A percentile compares a stretch with the other conserved stretches of the same genome.
phyloP scores from a whole-genome alignment of 2,888 invertebrate genomes.

The Drosophila colorata region DNA sequence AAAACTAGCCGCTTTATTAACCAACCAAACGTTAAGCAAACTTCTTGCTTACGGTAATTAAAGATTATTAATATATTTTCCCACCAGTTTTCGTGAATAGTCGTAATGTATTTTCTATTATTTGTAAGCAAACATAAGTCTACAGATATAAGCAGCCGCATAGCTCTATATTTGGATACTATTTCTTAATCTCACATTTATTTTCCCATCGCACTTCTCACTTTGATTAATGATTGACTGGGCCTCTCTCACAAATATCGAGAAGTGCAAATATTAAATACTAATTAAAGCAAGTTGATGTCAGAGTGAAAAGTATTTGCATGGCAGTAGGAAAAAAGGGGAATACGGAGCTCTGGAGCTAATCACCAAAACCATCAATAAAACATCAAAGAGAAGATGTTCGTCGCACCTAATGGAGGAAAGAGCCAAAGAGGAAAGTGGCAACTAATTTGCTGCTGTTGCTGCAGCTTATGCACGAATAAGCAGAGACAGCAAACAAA shows the following conservation, averaged over 20 bases:
- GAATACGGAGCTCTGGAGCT: constrained; percentile 19
- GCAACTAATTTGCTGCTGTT: constrained; percentile 45
- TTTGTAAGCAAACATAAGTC: not conserved
- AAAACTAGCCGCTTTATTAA: too few relatives aligned
- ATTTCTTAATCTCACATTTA: not conserved
- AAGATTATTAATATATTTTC: constrained; percentile 1
- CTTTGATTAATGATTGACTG: constrained; percentile 8
- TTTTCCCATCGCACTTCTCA: not conserved
- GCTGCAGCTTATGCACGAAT: constrained; percentile 16
- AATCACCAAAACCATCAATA: constrained; percentile 73
- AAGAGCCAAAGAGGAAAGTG: constrained; percentile 20
- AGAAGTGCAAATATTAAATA: constrained; percentile 53
- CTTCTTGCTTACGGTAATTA: not conserved
- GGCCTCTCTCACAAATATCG: not conserved
- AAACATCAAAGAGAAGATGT: constrained; percentile 65
- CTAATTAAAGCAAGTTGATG: constrained; percentile 46
- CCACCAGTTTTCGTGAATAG: not conserved
- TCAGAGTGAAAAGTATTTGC: constrained; percentile 36
- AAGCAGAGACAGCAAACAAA: constrained; percentile 15
- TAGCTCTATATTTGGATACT: not conserved
- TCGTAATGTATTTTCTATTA: not conserved
- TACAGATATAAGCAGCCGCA: not conserved
- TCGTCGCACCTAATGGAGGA: constrained; percentile 18
- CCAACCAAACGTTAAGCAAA: not conserved
- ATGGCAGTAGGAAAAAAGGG: constrained; percentile 14